Base-by-base conservation (phyloP, 2,797 vertebrate genomes). In the Gallinago solitaria region DNA sequence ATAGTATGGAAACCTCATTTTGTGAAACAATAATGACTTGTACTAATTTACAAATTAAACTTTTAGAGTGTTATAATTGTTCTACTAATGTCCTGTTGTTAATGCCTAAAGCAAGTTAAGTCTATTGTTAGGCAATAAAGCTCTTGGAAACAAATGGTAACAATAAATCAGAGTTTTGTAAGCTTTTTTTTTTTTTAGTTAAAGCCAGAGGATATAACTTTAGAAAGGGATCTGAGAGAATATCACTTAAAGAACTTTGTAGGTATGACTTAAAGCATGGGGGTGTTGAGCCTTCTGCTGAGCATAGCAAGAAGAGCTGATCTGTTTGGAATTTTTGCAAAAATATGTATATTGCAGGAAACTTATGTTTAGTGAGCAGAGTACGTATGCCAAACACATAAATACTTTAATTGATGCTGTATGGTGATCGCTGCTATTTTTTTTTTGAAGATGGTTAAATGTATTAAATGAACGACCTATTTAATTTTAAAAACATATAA, bases 11-110 rank as follows among this genome's bases (percentile, higher is more conserved):
- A 91, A 83, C 65, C 84, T 96, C 94, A 95, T 97, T 97, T 97
- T 97, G 90, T 97, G 88, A 95, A 97, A 94, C 91, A 91, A 70
- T 95, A 95, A 95, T 32, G 68, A 95, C 96, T 94, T 93, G 82
- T 94, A 94, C 69, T 90, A 81, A 71, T 95, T 95, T 89, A 83
- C 76, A 93, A 96, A 95, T 90, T 91, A 92, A 96, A 95, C 39
- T 94, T 97, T 94, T 91, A 94, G 70, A 50, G 21, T 69, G 89
- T 96, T 95, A 86, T 95, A 82, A 95, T 95, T 87, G 87, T 63
- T 61, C 90, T 97, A 84, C 83, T 97, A 93, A 97, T 94, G 69
- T 90, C 65, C 43, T 90, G 78, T 82, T 92, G 80, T 80, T 96
- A 97, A 75, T 93, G 91, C 50, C 86, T 85, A 57, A 85, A 89